Evolutionary conservation across 1,140 invertebrate genomes (phyloP).

Genomic region (Megalopta genalis): DNA sequence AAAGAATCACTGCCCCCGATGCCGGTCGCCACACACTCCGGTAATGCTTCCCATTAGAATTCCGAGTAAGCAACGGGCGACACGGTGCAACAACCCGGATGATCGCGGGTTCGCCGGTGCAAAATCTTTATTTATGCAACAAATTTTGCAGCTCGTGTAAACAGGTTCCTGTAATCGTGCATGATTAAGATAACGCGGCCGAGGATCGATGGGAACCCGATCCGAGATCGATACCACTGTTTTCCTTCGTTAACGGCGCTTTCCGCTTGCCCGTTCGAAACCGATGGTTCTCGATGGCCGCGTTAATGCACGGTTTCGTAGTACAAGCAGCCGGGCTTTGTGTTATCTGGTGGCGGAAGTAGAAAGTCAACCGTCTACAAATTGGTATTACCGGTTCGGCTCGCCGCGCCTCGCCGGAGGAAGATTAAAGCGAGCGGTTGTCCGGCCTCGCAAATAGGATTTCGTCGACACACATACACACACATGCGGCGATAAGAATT

Average conservation of each 20-base stretch:
- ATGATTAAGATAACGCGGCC: background rate
- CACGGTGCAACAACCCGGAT: background rate
- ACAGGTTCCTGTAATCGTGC: background rate
- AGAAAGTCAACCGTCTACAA: conserved; percentile 39
- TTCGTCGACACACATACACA: conserved; percentile 17
- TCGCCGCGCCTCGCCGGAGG: conserved; percentile 1
- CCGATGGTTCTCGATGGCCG: background rate
- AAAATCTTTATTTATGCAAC: background rate
- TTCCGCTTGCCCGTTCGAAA: too few relatives aligned
- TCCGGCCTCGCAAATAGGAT: conserved; percentile 29
- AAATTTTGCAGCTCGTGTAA: background rate
- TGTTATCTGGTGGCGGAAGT: conserved; percentile 22
- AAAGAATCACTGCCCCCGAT: background rate
- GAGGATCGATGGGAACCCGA: background rate
- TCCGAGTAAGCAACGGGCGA: background rate
- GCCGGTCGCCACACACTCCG: background rate
- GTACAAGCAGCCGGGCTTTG: background rate
- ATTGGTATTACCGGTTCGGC: conserved; percentile 31
- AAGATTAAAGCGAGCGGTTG: conserved; percentile 27
- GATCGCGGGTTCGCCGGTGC: background rate
- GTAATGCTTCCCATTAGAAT: background rate
- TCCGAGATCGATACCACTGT: background rate
- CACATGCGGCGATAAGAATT: conserved; percentile 49
- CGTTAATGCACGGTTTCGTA: conserved; percentile 3
- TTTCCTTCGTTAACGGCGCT: background rate